Conservation (phyloP, 53 echinoderm and acorn worm species). For the Paracentrotus lividus region DNA sequence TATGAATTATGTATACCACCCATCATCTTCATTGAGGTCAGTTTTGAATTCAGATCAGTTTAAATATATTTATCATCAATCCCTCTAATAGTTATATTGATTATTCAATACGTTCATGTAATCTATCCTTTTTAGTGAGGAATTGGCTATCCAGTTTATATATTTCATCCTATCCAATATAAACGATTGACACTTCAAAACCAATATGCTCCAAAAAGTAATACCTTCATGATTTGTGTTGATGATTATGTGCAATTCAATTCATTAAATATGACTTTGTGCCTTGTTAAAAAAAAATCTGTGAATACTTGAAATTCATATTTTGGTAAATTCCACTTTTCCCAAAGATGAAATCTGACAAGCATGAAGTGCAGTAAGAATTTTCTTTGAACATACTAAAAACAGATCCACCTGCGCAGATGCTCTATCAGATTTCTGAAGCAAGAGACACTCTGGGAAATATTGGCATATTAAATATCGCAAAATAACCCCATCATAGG, state of each 20-base stretch:
- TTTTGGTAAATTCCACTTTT: background rate
- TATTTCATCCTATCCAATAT: too few species aligned
- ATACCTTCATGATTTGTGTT: background rate
- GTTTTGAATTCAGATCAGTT: too few species aligned
- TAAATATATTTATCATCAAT: background rate
- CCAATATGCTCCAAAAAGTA: background rate
- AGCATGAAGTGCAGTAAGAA: background rate
- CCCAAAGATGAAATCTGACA: background rate
- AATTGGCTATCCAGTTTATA: too few species aligned
- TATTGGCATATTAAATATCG: constrained; percentile 26
- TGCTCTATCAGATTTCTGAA: constrained; percentile 28
- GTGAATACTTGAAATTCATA: background rate
- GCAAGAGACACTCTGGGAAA: background rate
- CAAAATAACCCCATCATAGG: background rate
- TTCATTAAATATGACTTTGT: background rate
- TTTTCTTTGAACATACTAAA: background rate
- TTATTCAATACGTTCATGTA: too few species aligned
- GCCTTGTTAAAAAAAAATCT: background rate
- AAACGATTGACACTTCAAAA: background rate
- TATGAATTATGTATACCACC: background rate
- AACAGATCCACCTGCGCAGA: constrained; percentile 24
- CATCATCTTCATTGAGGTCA: too few species aligned
- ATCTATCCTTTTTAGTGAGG: too few species aligned
- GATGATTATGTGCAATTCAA: background rate
- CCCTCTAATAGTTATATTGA: too few species aligned